phyloP scores from a whole-genome alignment of 1,140 invertebrate genomes.

The Belonocnema kinseyi region DNA sequence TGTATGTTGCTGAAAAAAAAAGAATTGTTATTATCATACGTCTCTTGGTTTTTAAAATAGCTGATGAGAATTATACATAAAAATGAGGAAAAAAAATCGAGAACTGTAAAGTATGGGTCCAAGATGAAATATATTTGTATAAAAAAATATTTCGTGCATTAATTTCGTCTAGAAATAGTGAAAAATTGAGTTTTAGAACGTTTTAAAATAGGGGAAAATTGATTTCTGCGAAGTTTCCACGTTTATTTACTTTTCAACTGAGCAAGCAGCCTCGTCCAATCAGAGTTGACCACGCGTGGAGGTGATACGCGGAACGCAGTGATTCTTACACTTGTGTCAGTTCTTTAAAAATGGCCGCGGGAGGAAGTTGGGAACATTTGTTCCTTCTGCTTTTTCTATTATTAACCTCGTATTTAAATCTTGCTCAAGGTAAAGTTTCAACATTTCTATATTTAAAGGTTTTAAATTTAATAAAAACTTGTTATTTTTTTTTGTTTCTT shows the following conservation, averaged over 20 bases:
- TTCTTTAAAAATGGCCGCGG: conserved; percentile 48
- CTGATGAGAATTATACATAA: conserved; percentile 9
- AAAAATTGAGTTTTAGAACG: no score
- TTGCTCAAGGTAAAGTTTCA: conserved; percentile 48
- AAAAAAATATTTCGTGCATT: no score
- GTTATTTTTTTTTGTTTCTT: not conserved
- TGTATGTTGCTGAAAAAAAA: conserved; percentile 17
- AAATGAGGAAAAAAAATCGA: not conserved
- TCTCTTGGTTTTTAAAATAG: not conserved
- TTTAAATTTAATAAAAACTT: not conserved
- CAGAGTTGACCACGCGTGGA: conserved; percentile 49
- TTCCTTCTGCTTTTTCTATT: conserved; percentile 42
- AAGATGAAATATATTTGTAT: conserved; percentile 23
- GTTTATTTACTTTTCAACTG: not conserved
- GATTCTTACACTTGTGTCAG: conserved; percentile 46
- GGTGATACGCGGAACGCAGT: not conserved
- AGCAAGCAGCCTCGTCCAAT: conserved; percentile 47
- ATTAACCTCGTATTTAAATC: conserved; percentile 38
- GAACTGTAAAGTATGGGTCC: not conserved
- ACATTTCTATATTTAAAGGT: not conserved
- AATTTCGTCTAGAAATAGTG: no score
- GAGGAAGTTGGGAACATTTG: conserved; percentile 37
- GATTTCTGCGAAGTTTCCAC: no score
- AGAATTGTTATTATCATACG: not conserved
- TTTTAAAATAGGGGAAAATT: no score